A percentile compares a stretch with the other conserved stretches of the same genome.
Evolutionary conservation across 2,888 invertebrate genomes (phyloP).

Genomic region (Cheilosia vulpina): DNA sequence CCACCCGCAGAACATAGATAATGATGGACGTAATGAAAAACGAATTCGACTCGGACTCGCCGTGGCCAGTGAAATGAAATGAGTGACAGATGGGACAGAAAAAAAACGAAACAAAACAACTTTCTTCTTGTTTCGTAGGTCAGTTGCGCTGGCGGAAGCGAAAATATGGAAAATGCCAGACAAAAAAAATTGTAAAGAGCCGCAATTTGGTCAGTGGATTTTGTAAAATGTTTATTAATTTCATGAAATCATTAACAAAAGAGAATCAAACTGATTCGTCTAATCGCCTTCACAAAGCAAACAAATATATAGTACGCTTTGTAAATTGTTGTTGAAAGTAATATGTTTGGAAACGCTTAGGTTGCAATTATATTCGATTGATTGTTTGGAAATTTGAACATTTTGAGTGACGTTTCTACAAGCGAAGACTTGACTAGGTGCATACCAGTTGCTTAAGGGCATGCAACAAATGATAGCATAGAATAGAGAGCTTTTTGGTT

Average conservation of each 20-base stretch:
- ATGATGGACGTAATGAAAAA: background rate
- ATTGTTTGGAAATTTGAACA: too few relatives aligned
- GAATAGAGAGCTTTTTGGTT: too few relatives aligned
- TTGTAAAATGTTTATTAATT: background rate
- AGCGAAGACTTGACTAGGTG: too few relatives aligned
- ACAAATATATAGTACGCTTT: too few relatives aligned
- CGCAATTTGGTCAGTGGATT: conserved; percentile 23
- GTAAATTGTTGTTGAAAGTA: too few relatives aligned
- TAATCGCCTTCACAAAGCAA: too few relatives aligned
- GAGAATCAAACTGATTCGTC: too few relatives aligned
- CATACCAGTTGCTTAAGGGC: too few relatives aligned
- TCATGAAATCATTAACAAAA: background rate
- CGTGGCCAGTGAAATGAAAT: background rate
- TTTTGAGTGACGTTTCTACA: too few relatives aligned
- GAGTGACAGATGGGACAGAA: background rate
- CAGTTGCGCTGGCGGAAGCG: conserved; percentile 51
- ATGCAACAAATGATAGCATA: too few relatives aligned
- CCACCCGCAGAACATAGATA: conserved; percentile 52
- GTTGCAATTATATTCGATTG: too few relatives aligned
- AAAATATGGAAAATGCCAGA: conserved; percentile 5
- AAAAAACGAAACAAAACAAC: conserved; percentile 27
- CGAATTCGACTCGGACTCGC: background rate
- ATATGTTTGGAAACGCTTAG: too few relatives aligned
- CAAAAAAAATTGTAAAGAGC: conserved; percentile 6
- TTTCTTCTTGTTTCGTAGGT: conserved; percentile 65